These are phyloP conservation scores for Papilio dardanus DNA, from an alignment of 1,140 invertebrate genomes.

Conservation along the genomic window DNA sequence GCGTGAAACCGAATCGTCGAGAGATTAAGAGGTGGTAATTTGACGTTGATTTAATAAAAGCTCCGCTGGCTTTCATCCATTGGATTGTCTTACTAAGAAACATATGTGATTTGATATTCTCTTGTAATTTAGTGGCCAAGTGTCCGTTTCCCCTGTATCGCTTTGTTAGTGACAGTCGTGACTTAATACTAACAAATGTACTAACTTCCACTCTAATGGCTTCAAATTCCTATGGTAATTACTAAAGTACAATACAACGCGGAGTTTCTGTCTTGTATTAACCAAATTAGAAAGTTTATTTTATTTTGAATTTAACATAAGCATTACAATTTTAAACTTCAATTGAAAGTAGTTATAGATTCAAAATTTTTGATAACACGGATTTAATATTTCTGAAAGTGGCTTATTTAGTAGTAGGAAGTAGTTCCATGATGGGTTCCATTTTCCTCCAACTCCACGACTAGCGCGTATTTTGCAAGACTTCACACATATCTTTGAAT, in stretches of 20 bases:
- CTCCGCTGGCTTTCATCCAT: constrained; percentile 64
- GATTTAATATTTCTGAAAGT: no score
- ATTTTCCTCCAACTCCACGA: no score
- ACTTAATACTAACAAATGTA: constrained; percentile 31
- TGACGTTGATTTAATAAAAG: constrained; percentile 79
- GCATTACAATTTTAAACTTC: neutral
- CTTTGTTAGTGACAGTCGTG: constrained; percentile 35
- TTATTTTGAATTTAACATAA: constrained; percentile 10
- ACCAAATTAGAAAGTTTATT: neutral
- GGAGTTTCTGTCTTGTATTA: constrained; percentile 8
- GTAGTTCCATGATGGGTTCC: no score
- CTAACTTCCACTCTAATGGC: constrained; percentile 28
- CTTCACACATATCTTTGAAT: no score
- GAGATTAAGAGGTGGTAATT: constrained; percentile 80
- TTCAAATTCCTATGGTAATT: constrained; percentile 31
- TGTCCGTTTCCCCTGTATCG: constrained; percentile 20
- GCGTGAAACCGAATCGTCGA: constrained; percentile 76
- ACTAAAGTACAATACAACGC: constrained; percentile 10
- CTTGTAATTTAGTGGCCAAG: constrained; percentile 31
- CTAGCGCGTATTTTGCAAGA: no score
- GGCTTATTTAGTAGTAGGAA: no score
- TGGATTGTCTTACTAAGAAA: constrained; percentile 72
- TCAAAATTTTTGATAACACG: neutral
- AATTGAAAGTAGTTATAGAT: neutral
- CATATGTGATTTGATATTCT: constrained; percentile 34